Base-by-base conservation (phyloP, 1,140 invertebrate genomes). In the Amphibalanus amphitrite region DNA sequence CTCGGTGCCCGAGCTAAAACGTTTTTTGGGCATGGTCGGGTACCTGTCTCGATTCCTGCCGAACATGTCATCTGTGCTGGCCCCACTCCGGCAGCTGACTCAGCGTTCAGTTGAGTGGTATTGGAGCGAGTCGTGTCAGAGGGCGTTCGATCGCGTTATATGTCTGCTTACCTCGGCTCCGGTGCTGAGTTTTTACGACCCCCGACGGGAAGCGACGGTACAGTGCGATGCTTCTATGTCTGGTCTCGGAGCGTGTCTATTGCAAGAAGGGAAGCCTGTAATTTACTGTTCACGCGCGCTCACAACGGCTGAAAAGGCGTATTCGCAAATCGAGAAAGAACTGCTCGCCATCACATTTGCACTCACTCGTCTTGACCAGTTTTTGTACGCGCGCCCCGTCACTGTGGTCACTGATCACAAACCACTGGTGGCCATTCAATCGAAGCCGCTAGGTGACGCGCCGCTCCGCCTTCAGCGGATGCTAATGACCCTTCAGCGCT, bases 381-480 rank as follows among this genome's bases (percentile, higher is more conserved):
- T 29, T 40, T 6, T 72, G 33, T 67, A 30, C n/a, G 71, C 23
- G 67, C 40, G 59, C 23, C 28, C 29, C 25, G 72, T 72, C 17
- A 3, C 13, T 28, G 65, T 69, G 59, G 28, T 70, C 13, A 72
- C 71, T 0, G 72, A 73, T 68, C 72, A 73, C 40, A 30, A 69
- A 33, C 72, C 72, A 25, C 40, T 73, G 29, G 71, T 74, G 64
- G 67, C 59, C 4, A 77, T 78, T 72, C 70, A 47, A 38, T 26
- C 33, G 26, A 79, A 78, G 67, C 67, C 71, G 17, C 69, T 78
- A 0, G 28, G 70, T 68, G 28, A 47, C 28, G 70, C 73, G n/a
- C 73, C 77, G 23, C 72, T 72, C 13, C n/a, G 75, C 67, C 64
- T 78, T 8, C 77, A 78, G 71, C n/a, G 72, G 40, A 78, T 79